These are phyloP conservation scores for Steromphala cineraria DNA, from an alignment of 2,888 invertebrate species.

Conservation along the genomic window DNA sequence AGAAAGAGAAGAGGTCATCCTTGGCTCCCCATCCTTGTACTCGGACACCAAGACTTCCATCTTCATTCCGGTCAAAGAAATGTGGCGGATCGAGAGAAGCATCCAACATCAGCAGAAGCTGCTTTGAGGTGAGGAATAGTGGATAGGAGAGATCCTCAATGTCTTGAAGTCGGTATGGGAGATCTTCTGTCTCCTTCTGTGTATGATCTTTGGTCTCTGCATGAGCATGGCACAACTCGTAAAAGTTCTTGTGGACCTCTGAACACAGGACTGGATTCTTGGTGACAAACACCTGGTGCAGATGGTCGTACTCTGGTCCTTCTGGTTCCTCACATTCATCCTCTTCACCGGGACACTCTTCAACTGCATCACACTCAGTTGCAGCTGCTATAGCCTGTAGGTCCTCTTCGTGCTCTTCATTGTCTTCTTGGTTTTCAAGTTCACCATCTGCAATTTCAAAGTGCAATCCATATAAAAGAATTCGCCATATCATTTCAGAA, in stretches of 20 bases:
- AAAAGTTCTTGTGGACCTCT: slow-evolving; percentile 67
- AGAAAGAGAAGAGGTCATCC: slow-evolving; percentile 38
- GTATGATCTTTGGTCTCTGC: slow-evolving; percentile 43
- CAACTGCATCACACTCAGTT: slow-evolving; percentile 27
- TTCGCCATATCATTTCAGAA: not conserved
- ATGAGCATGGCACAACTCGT: slow-evolving; percentile 60
- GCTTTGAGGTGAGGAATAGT: slow-evolving; percentile 64
- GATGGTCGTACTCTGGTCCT: slow-evolving; percentile 33
- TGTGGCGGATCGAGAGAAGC: slow-evolving; percentile 59
- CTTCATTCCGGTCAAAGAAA: slow-evolving; percentile 63
- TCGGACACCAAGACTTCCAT: slow-evolving; percentile 34
- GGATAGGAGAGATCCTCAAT: slow-evolving; percentile 49
- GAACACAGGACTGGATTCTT: slow-evolving; percentile 67
- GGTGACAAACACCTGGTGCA: slow-evolving; percentile 61
- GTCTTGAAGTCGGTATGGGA: slow-evolving; percentile 31
- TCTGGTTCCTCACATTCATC: slow-evolving; percentile 3
- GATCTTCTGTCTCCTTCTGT: slow-evolving; percentile 36
- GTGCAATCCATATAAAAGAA: too few species aligned
- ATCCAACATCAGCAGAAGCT: slow-evolving; percentile 65
- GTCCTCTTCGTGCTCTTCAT: slow-evolving; percentile 30
- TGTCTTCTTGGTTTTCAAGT: slow-evolving; percentile 8
- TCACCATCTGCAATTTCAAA: not conserved
- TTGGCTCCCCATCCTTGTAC: slow-evolving; percentile 44
- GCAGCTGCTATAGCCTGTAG: slow-evolving; percentile 15
- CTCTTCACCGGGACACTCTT: slow-evolving; percentile 18